Conservation (phyloP, 2,797 vertebrate genomes). For the Hirundo rustica region DNA sequence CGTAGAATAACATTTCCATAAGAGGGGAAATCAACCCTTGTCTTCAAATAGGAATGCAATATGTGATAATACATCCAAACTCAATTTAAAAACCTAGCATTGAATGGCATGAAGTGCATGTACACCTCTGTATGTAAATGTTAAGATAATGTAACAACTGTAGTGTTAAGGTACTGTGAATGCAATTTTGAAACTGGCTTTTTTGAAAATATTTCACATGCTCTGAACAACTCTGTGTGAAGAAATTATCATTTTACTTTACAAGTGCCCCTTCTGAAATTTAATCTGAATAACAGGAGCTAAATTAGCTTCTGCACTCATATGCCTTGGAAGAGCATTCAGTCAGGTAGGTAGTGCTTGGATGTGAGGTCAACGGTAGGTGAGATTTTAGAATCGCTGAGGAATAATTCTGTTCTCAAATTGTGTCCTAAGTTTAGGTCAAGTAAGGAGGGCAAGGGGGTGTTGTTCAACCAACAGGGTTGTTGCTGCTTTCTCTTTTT, state of each 20-base stretch:
- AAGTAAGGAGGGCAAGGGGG: not conserved
- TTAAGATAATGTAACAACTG: not conserved
- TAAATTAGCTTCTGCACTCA: not conserved
- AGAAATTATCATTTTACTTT: not conserved
- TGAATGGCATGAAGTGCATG: rapidly evolving
- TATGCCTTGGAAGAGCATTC: not conserved
- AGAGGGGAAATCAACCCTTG: not conserved
- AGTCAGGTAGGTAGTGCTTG: not conserved
- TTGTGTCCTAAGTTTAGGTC: not conserved
- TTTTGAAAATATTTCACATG: not conserved
- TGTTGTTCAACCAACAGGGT: not conserved
- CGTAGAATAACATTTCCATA: not conserved
- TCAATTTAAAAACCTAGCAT: not conserved
- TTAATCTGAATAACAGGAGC: not conserved
- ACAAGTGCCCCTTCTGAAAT: not conserved
- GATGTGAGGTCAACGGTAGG: not conserved
- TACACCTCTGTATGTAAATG: not conserved
- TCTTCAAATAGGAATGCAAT: not conserved
- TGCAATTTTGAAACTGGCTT: not conserved
- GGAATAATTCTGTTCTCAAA: not conserved
- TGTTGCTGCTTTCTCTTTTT: not conserved
- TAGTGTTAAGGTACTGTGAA: not conserved
- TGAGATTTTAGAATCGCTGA: not conserved
- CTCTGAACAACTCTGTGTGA: not conserved
- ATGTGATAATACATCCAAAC: not conserved